phyloP scores from a whole-genome alignment of 2,113 vertebrate species.

The Paralichthys olivaceus region DNA sequence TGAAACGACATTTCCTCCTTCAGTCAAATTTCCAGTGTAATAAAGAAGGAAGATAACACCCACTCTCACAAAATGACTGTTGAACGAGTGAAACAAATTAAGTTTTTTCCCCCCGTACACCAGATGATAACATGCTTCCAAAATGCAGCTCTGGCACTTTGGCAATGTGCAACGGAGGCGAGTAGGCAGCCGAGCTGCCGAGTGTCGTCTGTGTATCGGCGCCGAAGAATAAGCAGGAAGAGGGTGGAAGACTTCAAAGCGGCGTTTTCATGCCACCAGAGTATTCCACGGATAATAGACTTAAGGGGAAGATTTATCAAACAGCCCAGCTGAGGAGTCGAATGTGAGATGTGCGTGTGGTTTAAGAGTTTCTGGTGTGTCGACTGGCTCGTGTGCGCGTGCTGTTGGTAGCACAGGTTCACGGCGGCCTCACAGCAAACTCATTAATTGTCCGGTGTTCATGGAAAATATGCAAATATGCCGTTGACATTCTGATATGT shows the following conservation, averaged over 20 bases:
- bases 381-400: background rate
- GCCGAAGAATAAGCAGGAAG: constrained; percentile 67
- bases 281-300: constrained; percentile 77
- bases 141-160: constrained; percentile 55
- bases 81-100: constrained; percentile 29
- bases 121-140: constrained; percentile 30
- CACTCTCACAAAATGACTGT: constrained; percentile 22
- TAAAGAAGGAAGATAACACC: constrained; percentile 3
- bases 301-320: constrained; percentile 79
- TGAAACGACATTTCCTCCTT: background rate
- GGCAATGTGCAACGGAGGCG: constrained; percentile 45
- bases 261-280: constrained; percentile 66
- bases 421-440: constrained; percentile 42
- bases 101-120: background rate
- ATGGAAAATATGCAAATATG: constrained; percentile 62
- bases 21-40: background rate
- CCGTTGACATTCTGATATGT: constrained; percentile 63
- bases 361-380: constrained; percentile 18
- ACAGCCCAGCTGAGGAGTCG: constrained; percentile 68
- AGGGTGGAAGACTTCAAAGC: constrained; percentile 75
- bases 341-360: constrained; percentile 59
- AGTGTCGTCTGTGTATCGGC: constrained; percentile 53
- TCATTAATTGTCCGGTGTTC: constrained; percentile 58
- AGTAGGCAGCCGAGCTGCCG: constrained; percentile 58
- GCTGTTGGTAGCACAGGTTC: constrained; percentile 15